phyloP scores from a whole-genome alignment of 2,797 vertebrate genomes.

The Lepidocolaptes lacrymiger region DNA sequence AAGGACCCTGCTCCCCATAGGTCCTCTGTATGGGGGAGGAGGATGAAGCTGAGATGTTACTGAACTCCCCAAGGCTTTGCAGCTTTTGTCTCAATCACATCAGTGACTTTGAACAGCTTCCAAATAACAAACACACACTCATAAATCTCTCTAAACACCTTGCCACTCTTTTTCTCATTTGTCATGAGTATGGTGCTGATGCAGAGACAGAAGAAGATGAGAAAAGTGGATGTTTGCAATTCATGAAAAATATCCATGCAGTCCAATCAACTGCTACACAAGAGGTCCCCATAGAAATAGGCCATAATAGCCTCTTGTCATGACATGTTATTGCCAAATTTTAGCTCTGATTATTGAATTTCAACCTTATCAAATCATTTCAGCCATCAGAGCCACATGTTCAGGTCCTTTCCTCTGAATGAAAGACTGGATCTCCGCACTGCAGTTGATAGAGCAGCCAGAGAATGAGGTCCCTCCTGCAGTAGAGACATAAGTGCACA shows the following conservation, averaged over 20 bases:
- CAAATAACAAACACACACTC: background rate
- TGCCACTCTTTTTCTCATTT: background rate
- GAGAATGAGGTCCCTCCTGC: background rate
- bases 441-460: background rate
- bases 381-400: background rate
- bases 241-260: background rate
- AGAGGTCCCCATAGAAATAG: background rate
- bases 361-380: background rate
- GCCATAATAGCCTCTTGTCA: background rate
- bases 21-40: rapidly evolving
- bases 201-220: background rate
- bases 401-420: background rate
- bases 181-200: background rate
- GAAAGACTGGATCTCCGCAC: background rate
- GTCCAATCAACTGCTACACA: background rate
- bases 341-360: background rate
- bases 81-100: background rate
- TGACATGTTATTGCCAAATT: background rate
- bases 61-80: background rate
- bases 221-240: background rate
- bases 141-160: background rate
- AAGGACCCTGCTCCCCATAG: background rate
- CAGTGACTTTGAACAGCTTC: background rate
- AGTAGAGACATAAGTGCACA: background rate
- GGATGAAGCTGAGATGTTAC: background rate